These are phyloP conservation scores for Cataglyphis altisquamis DNA, from an alignment of 2,888 invertebrate species.

Conservation along the genomic window DNA sequence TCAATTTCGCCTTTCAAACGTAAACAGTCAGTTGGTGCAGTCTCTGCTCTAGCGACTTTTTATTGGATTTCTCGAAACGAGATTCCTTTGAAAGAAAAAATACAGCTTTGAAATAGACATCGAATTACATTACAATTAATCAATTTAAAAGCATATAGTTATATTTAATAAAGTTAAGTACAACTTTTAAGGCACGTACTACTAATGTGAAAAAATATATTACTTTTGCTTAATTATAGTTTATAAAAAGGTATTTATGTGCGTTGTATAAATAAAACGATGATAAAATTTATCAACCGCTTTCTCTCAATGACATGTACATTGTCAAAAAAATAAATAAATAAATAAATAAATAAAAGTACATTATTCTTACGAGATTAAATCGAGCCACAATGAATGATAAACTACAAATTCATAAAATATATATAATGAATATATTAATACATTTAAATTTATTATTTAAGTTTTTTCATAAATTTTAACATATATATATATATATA, in stretches of 20 bases:
- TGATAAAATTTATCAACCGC: constrained; percentile 6
- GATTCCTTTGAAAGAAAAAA: constrained; percentile 43
- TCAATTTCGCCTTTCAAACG: constrained; percentile 47
- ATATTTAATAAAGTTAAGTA: constrained; percentile 9
- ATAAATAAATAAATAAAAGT: neutral
- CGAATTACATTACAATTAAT: neutral
- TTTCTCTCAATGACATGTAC: neutral
- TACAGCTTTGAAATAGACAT: constrained; percentile 4
- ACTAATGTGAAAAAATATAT: neutral
- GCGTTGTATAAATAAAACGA: neutral
- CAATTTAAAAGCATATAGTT: constrained; percentile 24
- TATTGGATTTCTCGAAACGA: constrained; percentile 49
- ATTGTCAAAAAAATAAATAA: neutral
- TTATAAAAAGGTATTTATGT: constrained; percentile 9
- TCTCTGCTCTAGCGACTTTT: constrained; percentile 24
- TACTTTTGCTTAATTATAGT: constrained; percentile 22
- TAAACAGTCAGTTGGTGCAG: constrained; percentile 35
- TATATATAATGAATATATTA: neutral
- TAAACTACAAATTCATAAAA: constrained; percentile 31
- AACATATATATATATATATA: too few relatives aligned
- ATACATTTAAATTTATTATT: too few relatives aligned
- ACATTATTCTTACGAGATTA: neutral
- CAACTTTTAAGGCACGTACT: neutral
- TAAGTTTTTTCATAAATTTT: too few relatives aligned
- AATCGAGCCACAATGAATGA: neutral